A percentile compares a stretch with the other conserved stretches of the same genome.
These are phyloP conservation scores for Xenopus petersii DNA, from an alignment of 2,797 vertebrate genomes.

Conservation along the genomic window DNA sequence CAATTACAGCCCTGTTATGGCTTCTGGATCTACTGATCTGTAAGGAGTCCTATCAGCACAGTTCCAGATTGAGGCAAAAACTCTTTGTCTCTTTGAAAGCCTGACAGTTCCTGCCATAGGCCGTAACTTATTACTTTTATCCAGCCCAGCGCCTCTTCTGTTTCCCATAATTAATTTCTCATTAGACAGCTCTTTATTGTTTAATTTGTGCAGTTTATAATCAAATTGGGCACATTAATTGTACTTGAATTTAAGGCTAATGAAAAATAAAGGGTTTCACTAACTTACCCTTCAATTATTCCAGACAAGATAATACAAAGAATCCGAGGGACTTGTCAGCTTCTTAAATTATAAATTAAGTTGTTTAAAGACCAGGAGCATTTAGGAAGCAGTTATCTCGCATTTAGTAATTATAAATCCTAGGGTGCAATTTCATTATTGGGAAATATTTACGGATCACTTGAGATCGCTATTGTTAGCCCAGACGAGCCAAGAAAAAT, in stretches of 20 bases:
- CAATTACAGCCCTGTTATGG: slow-evolving; percentile 89
- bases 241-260: slow-evolving; percentile 86
- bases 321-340: slow-evolving; percentile 72
- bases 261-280: slow-evolving; percentile 90
- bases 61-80: slow-evolving; percentile 85
- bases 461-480: slow-evolving; percentile 47
- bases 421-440: slow-evolving; percentile 62
- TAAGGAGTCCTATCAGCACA: slow-evolving; percentile 93
- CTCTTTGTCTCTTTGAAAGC: slow-evolving; percentile 89
- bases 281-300: slow-evolving; percentile 80
- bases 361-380: slow-evolving; percentile 75
- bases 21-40: slow-evolving; percentile 97
- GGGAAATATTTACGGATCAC: slow-evolving; percentile 69
- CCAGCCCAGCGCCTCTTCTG: slow-evolving; percentile 79
- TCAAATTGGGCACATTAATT: slow-evolving; percentile 99
- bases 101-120: slow-evolving; percentile 78
- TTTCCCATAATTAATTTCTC: slow-evolving; percentile 98
- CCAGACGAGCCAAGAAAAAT: slow-evolving; percentile 31
- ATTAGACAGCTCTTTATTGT: slow-evolving; percentile 99
- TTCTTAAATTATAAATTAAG: slow-evolving; percentile 84
- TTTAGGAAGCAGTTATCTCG: slow-evolving; percentile 84
- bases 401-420: slow-evolving; percentile 86
- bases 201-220: slow-evolving; percentile 99
- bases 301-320: slow-evolving; percentile 82
- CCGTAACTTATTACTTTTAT: slow-evolving; percentile 83